phyloP scores from a whole-genome alignment of 1,140 invertebrate species.

The Nymphalis io region DNA sequence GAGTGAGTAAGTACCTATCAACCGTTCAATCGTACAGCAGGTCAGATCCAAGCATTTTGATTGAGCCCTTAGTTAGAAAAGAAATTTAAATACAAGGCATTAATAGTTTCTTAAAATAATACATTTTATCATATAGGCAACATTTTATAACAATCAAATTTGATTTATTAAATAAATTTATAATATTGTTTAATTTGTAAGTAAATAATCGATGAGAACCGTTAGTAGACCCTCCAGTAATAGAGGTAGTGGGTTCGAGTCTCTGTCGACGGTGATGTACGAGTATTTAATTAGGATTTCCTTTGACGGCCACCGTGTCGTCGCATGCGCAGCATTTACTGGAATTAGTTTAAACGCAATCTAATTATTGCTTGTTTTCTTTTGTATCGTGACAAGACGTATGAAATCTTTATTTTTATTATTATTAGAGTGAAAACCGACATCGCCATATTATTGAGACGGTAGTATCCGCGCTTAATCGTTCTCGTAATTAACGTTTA shows the following conservation, averaged over 20 bases:
- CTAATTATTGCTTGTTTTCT: slow-evolving; percentile 36
- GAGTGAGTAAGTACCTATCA: no score
- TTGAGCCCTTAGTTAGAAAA: no score
- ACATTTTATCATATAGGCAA: no score
- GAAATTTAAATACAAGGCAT: no score
- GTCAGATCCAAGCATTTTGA: no score
- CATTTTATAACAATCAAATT: no score
- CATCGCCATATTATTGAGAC: background rate
- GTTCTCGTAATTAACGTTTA: background rate
- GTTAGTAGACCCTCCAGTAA: slow-evolving; percentile 43
- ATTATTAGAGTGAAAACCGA: slow-evolving; percentile 9
- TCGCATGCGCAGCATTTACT: slow-evolving; percentile 24
- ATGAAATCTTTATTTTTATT: slow-evolving; percentile 36
- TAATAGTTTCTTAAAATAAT: no score
- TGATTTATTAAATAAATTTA: no score
- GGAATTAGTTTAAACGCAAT: slow-evolving; percentile 37
- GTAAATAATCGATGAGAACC: slow-evolving; percentile 28
- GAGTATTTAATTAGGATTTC: slow-evolving; percentile 75
- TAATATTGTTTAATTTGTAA: no score
- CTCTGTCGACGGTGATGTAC: slow-evolving; percentile 63
- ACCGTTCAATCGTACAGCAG: no score
- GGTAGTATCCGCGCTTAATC: background rate
- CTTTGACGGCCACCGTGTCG: slow-evolving; percentile 45
- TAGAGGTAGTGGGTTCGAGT: slow-evolving; percentile 48
- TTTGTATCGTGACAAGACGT: slow-evolving; percentile 13